These are phyloP conservation scores for Pseudochaenichthys georgianus DNA, from an alignment of 2,797 vertebrate genomes.

Conservation along the genomic window DNA sequence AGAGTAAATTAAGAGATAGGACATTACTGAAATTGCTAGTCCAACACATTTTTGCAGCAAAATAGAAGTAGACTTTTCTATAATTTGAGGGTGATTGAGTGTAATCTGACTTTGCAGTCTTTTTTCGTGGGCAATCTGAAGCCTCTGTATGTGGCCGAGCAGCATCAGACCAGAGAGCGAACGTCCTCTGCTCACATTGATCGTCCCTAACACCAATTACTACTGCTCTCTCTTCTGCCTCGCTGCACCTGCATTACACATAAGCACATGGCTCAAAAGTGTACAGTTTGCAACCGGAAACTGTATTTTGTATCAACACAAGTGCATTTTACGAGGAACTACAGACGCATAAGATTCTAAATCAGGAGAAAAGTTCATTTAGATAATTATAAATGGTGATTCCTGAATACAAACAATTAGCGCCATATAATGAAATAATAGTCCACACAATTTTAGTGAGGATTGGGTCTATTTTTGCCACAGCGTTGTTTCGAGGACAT, in stretches of 20 bases:
- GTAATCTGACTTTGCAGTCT: too few relatives aligned
- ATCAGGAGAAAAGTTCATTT: background rate
- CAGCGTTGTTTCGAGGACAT: background rate
- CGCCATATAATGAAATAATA: background rate
- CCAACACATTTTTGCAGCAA: too few relatives aligned
- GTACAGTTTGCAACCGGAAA: background rate
- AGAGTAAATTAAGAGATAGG: too few relatives aligned
- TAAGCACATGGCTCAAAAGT: background rate
- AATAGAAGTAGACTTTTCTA: too few relatives aligned
- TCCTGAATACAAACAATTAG: background rate
- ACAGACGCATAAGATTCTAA: background rate
- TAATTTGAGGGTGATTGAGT: too few relatives aligned
- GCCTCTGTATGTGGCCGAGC: slow-evolving; percentile 33
- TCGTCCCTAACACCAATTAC: slow-evolving; percentile 53
- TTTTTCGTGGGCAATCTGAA: slow-evolving; percentile 14
- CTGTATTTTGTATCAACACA: too few relatives aligned
- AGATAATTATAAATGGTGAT: too few relatives aligned
- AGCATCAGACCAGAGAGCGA: slow-evolving; percentile 25
- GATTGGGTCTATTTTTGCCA: background rate
- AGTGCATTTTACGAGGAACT: background rate
- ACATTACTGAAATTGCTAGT: too few relatives aligned
- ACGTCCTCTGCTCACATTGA: slow-evolving; percentile 36
- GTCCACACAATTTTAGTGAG: background rate
- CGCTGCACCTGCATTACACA: slow-evolving; percentile 30
- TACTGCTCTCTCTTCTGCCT: slow-evolving; percentile 23